These are phyloP conservation scores for Nephrotoma appendiculata DNA, from an alignment of 2,888 invertebrate species.

Conservation along the genomic window DNA sequence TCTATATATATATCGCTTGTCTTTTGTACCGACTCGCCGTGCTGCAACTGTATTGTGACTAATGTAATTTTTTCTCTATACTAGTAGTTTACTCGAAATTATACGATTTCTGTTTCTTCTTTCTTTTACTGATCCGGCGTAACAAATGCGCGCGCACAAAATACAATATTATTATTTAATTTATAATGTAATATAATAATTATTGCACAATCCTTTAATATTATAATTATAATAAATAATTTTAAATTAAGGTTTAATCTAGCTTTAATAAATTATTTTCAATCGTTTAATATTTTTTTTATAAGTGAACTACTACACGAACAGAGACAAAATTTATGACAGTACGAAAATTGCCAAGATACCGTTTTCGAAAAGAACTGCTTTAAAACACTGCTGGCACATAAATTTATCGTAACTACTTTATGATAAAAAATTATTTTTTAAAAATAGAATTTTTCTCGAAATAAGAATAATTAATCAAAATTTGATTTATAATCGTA, in stretches of 20 bases:
- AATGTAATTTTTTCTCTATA: constrained; percentile 1
- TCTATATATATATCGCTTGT: constrained; percentile 1
- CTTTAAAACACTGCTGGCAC: background rate
- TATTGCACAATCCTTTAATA: constrained; percentile 1
- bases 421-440: background rate
- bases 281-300: background rate
- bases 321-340: background rate
- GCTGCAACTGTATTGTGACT: constrained; percentile 5
- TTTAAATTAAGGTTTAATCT: background rate
- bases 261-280: background rate
- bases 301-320: background rate
- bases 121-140: background rate
- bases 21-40: background rate
- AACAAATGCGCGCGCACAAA: constrained; percentile 3
- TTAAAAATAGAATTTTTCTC: background rate
- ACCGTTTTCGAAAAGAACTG: background rate
- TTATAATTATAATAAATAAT: background rate
- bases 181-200: background rate
- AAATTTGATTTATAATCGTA: background rate
- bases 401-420: background rate
- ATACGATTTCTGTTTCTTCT: constrained; percentile 1
- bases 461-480: background rate
- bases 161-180: background rate
- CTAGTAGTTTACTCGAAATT: constrained; percentile 1
- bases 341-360: background rate